Base-by-base conservation (phyloP, 2,113 vertebrate species). In the Eulemur macaco region DNA sequence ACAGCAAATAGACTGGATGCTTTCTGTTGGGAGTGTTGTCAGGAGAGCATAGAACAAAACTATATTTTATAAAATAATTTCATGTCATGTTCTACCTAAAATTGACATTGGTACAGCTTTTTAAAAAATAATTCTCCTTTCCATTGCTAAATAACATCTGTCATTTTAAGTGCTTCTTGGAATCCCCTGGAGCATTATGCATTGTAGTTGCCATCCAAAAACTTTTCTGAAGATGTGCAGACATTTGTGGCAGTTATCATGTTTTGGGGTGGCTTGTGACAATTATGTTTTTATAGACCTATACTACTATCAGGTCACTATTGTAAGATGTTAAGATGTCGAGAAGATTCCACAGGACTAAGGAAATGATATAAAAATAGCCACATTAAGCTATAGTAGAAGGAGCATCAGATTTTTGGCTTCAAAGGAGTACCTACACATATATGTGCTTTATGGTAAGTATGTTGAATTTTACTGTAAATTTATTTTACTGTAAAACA, bases 1-100 rank as follows among this genome's bases (percentile, higher is more conserved):
- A 97, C 96, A 86, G 98, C 97, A 84, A 95, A 89, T 37, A 97
- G 97, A 82, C 77, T 98, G 90, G 94, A 94, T 56, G 81, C 90
- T 74, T 97, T 96, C 88, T 98, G 96, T 87, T 97, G 97, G 93
- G 91, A 95, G 50, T 95, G 69, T 64, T 86, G 89, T 88, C 94
- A 82, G 37, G 96, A 94, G 23, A 87, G 76, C 68, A 71, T 81
- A 86, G 87, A 95, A 64, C 58, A 42, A 88, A 88, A 88, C 42
- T 89, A 2, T 82, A 60, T 73, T 86, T 91, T 37, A 17, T 89
- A 77, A 97, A 95, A 76, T 86, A 86, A 83, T 91, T 76, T 78
- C 11, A 50, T 63, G 56, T 74, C 87, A 27, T 87, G 5, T 91
- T 81, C 71, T 69, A 74, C 76, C 80, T 87, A 27, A 89, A 96